A percentile compares a stretch with the other conserved stretches of the same genome.
Evolutionary conservation across 2,888 invertebrate genomes (phyloP).

Genomic region (Stenolophus ochropezus): DNA sequence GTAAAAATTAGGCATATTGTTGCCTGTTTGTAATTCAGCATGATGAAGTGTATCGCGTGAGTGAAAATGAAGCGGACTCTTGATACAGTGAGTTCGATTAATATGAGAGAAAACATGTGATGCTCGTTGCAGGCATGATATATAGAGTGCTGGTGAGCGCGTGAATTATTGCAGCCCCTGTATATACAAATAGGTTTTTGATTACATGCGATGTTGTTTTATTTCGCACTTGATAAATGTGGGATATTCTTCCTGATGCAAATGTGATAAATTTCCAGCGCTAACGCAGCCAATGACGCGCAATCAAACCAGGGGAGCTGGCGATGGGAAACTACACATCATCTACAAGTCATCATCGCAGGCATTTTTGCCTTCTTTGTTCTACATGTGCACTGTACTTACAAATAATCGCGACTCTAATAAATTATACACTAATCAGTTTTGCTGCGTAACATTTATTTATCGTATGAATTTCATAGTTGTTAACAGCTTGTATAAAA

Average conservation of each 20-base stretch:
- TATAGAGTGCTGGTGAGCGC: constrained; percentile 63
- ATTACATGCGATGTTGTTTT: constrained; percentile 52
- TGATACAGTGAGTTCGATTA: constrained; percentile 66
- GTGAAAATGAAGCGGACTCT: constrained; percentile 33
- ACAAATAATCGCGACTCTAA: neutral
- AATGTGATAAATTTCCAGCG: constrained; percentile 34
- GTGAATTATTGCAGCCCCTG: constrained; percentile 55
- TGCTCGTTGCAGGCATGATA: constrained; percentile 69
- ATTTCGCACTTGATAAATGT: constrained; percentile 46
- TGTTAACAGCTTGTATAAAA: no score
- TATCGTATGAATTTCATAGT: no score
- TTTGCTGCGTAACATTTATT: no score
- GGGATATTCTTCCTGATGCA: constrained; percentile 47
- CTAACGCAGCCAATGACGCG: constrained; percentile 28
- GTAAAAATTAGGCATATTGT: neutral
- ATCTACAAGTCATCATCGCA: neutral
- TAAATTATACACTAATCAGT: neutral
- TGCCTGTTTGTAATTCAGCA: neutral
- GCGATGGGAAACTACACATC: neutral
- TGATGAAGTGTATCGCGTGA: constrained; percentile 25
- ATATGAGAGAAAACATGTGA: constrained; percentile 71
- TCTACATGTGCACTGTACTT: neutral
- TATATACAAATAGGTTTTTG: constrained; percentile 59
- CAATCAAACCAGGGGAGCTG: neutral
- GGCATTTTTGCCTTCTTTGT: neutral